Evolutionary conservation across 1,140 invertebrate species (phyloP), one percentile per base, ranked within the genome.

Genomic region (Euura lappo): DNA sequence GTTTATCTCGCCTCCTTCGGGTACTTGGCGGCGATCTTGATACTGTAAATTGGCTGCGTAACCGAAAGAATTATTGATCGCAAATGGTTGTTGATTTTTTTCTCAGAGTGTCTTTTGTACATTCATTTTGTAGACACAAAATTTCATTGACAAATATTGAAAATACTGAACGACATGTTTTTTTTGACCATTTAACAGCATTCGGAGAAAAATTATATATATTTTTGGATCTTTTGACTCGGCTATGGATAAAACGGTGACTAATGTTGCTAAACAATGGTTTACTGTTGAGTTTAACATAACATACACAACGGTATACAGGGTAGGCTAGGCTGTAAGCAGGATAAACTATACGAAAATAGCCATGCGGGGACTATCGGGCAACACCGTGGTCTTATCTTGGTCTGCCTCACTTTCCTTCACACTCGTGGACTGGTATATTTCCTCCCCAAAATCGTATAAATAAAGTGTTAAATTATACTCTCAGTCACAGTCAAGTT

Each of bases 211-310:
- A n/a, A n/a, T n/a, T n/a, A n/a, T n/a, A n/a, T n/a, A n/a, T n/a
- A n/a, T n/a, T n/a, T n/a, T n/a, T n/a, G n/a, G n/a, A n/a, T n/a
- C n/a, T n/a, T n/a, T n/a, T n/a, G 66, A 2, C 7, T 8, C 42
- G 66, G 11, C 13, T 42, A 68, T 44, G 42, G 66, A 68, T 68
- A 68, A 68, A 68, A 68, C 66, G 66, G 42, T 68, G 66, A 68
- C 11, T 68, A 68, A 68, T 68, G 42, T 42, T 68, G 66, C 66
- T 68, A 68, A 68, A 68, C 66, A 68, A 68, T 68, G 66, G 66
- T 68, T 68, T 13, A 68, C 66, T 68, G 66, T 68, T 68, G 42
- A 68, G 66, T 68, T 68, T 68, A 68, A 68, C 66, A 68, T 68
- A 68, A 68, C 66, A 68, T 28, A 68, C 44, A 68, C 66, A 68